Percentiles rank a stretch among this genome's conserved stretches.
Conservation (phyloP, 2,113 vertebrate genomes). For the Calidris pugnax region DNA sequence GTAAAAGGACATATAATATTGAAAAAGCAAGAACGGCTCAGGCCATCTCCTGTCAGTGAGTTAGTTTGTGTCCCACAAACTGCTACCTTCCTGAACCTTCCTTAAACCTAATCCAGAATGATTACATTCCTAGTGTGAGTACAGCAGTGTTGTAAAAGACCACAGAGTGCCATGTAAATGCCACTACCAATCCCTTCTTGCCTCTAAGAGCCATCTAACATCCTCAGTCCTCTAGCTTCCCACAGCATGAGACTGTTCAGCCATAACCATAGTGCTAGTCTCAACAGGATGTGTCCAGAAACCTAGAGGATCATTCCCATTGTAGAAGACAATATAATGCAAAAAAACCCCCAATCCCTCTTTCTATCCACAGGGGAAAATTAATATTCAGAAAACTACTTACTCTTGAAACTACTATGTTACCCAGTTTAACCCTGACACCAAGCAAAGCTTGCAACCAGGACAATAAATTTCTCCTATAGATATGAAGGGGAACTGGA, state of each 20-base stretch:
- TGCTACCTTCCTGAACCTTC: not conserved
- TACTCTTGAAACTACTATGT: not conserved
- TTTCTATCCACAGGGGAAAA: not conserved
- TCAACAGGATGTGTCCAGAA: not conserved
- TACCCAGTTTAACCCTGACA: not conserved
- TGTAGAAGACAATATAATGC: not conserved
- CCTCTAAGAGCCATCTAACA: not conserved
- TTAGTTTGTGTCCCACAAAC: not conserved
- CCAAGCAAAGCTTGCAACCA: not conserved
- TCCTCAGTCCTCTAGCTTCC: not conserved
- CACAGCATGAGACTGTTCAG: not conserved
- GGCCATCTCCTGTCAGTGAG: not conserved
- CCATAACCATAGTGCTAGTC: not conserved
- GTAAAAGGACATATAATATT: not conserved
- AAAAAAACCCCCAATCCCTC: not conserved
- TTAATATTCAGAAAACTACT: not conserved
- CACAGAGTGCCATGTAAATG: fast-evolving
- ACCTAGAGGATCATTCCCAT: not conserved
- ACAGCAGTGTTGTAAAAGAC: not conserved
- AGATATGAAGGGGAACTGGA: not conserved
- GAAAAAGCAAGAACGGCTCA: not conserved
- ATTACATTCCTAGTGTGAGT: not conserved
- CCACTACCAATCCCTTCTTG: not conserved
- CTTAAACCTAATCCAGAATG: not conserved
- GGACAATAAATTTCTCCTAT: not conserved